phyloP scores from a whole-genome alignment of 1,140 invertebrate species.

The Lordiphosa mommai region DNA sequence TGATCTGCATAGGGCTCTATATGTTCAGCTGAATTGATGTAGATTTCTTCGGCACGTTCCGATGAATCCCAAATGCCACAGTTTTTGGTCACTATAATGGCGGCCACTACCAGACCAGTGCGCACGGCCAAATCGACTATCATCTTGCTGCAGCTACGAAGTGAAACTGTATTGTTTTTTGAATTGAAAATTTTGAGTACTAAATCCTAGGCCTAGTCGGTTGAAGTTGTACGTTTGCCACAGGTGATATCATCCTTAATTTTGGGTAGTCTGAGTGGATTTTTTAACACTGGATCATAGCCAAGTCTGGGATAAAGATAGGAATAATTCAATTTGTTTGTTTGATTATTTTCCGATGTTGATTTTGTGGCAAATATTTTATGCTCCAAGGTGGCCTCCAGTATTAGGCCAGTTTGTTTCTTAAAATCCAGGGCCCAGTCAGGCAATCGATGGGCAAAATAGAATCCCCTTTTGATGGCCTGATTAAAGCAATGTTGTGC shows the following conservation, averaged over 20 bases:
- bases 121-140: slow-evolving; percentile 37
- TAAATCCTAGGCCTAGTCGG: slow-evolving; percentile 13
- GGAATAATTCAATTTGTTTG: neutral
- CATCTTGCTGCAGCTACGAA: slow-evolving; percentile 23
- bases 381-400: neutral
- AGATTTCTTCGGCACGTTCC: slow-evolving; percentile 30
- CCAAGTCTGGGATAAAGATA: neutral
- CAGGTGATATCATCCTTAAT: slow-evolving; percentile 61
- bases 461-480: slow-evolving; percentile 30
- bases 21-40: neutral
- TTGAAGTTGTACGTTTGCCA: slow-evolving; percentile 19
- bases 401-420: slow-evolving; percentile 21
- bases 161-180: neutral
- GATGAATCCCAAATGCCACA: slow-evolving; percentile 43
- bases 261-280: slow-evolving; percentile 25
- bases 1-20: slow-evolving; percentile 22
- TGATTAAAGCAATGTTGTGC: slow-evolving; percentile 4
- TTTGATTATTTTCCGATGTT: too few species aligned
- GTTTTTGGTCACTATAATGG: slow-evolving; percentile 33
- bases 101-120: slow-evolving; percentile 37
- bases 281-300: neutral
- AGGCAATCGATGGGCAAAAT: slow-evolving; percentile 41
- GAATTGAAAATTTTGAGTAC: slow-evolving; percentile 14
- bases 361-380: neutral
- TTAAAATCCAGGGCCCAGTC: slow-evolving; percentile 41